phyloP scores from a whole-genome alignment of 2,113 vertebrate species.

The Balaeniceps rex region DNA sequence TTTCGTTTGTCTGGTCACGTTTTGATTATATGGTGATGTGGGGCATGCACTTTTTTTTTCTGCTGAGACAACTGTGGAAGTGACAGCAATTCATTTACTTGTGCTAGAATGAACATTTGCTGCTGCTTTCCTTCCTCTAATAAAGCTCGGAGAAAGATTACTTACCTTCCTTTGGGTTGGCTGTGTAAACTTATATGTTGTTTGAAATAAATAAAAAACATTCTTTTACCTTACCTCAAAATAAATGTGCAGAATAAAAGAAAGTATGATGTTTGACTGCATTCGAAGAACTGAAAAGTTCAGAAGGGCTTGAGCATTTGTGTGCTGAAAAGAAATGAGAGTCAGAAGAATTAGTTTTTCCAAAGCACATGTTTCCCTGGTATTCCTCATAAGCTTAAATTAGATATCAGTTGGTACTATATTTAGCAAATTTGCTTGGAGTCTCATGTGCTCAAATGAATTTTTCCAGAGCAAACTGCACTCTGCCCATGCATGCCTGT shows the following conservation, averaged over 20 bases:
- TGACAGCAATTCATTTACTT: neutral
- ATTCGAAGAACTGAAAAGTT: neutral
- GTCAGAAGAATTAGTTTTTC: conserved; percentile 31
- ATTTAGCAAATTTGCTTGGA: conserved; percentile 58
- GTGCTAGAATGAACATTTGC: neutral
- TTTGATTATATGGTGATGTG: neutral
- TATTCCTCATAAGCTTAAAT: conserved; percentile 50
- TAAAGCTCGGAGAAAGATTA: neutral
- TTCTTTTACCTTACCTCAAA: neutral
- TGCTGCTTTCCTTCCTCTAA: neutral
- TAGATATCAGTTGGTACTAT: conserved; percentile 43
- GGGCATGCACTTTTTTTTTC: neutral
- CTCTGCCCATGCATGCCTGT: neutral
- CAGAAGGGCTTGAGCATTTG: neutral
- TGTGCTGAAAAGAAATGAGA: neutral
- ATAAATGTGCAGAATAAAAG: neutral
- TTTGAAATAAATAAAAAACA: neutral
- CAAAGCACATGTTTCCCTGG: conserved; percentile 48
- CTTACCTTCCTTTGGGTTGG: neutral
- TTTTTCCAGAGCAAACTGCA: conserved; percentile 12
- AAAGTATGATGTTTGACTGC: neutral
- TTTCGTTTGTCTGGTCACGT: neutral
- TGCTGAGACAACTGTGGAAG: conserved; percentile 22
- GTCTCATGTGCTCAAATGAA: conserved; percentile 1
- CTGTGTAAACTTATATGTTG: neutral